Percentiles rank a stretch among this genome's conserved stretches.
These are phyloP conservation scores for Lycocerus yunnanus DNA, from an alignment of 2,888 invertebrate species.

Conservation along the genomic window DNA sequence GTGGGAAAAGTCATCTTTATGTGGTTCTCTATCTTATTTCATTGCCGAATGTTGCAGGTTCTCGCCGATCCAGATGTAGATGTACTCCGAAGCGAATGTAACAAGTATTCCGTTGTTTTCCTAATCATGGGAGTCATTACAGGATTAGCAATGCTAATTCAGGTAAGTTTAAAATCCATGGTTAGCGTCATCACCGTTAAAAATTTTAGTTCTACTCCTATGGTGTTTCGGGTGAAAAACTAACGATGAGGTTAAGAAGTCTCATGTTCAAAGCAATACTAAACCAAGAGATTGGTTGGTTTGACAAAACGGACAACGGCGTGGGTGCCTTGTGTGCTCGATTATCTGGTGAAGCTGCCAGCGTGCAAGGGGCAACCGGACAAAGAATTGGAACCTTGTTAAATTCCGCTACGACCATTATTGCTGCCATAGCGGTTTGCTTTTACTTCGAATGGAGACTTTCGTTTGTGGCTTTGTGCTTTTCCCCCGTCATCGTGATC, in stretches of 20 bases:
- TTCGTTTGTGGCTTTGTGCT: slow-evolving; percentile 71
- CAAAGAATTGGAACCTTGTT: slow-evolving; percentile 78
- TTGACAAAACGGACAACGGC: slow-evolving; percentile 72
- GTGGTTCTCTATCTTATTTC: too few species aligned
- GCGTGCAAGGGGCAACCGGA: slow-evolving; percentile 84
- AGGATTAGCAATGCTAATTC: slow-evolving; percentile 68
- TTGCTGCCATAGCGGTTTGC: slow-evolving; percentile 66
- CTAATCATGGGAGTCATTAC: slow-evolving; percentile 67
- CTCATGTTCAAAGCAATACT: slow-evolving; percentile 70
- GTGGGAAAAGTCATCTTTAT: too few species aligned
- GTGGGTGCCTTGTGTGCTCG: slow-evolving; percentile 76
- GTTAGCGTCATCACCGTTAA: neutral
- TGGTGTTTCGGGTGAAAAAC: slow-evolving; percentile 75
- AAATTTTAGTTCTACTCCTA: slow-evolving; percentile 53
- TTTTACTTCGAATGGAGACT: slow-evolving; percentile 76
- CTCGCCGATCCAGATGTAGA: slow-evolving; percentile 58
- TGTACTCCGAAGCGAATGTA: slow-evolving; percentile 62
- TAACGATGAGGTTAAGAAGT: slow-evolving; percentile 75
- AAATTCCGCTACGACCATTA: slow-evolving; percentile 72
- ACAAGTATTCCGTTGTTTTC: slow-evolving; percentile 67
- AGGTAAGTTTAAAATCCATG: slow-evolving; percentile 55
- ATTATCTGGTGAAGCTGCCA: slow-evolving; percentile 76
- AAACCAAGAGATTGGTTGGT: slow-evolving; percentile 76
- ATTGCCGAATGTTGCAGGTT: slow-evolving; percentile 47
- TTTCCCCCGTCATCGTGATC: slow-evolving; percentile 71